Evolutionary conservation across 2,888 invertebrate species (phyloP), one percentile per base, ranked within the genome.

Genomic region (Eledona agricola): DNA sequence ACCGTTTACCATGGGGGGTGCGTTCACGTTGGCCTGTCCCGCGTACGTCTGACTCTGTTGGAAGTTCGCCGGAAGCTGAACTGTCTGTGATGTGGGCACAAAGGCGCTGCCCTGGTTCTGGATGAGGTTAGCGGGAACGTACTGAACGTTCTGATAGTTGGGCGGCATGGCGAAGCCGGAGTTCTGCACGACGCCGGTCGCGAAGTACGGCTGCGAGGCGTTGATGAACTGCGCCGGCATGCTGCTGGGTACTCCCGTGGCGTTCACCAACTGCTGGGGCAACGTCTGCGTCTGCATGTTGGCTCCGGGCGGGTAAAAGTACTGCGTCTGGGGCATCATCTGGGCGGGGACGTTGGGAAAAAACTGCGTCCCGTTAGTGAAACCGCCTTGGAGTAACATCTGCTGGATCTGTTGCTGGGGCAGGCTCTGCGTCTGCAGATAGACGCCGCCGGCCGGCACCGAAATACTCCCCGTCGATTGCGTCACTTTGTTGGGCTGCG

Each of bases 321-420:
- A 76, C 62, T 77, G 75, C 45, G 71, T 69, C 58, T 71, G 73
- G 9, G 72, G 71, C 20, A 74, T 65, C 55, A 77, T 69, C 47
- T 76, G 74, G 9, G 72, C 63, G 31, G 72, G 77, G 34, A 76
- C 66, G 45, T 70, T 70, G 9, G 59, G 62, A 47, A 69, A 69
- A 55, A 70, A 70, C 52, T 67, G 71, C 2, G 69, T 60, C 7
- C 69, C 71, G 46, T 71, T 66, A 37, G 70, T 62, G 34, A 69
- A 72, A 25, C 72, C 73, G 20, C 71, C 64, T 59, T 78, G 78
- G 37, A 78, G 57, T 53, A 78, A 67, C 70, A 77, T 74, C 62
- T 77, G 77, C 49, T 76, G 73, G 31, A 76, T 73, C 46, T 77
- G 76, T 63, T 78, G 78, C 58, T 77, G 78, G 34, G 78, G 79